A percentile compares a stretch with the other conserved stretches of the same genome.
These are phyloP conservation scores for Xestia xanthographa DNA, from an alignment of 2,888 invertebrate species.

Conservation along the genomic window DNA sequence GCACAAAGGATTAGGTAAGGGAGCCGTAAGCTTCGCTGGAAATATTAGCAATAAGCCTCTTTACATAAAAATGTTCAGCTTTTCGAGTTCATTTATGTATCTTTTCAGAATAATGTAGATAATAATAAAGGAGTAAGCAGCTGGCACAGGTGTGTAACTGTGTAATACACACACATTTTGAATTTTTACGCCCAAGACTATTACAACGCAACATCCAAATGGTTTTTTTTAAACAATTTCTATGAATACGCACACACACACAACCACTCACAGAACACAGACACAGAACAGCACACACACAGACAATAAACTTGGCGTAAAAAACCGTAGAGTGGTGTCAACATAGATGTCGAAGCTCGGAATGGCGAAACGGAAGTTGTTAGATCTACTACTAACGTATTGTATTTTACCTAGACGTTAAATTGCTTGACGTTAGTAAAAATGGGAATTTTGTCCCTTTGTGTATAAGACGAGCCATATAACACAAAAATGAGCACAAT, in stretches of 20 bases:
- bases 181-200: not conserved
- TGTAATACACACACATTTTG: not conserved
- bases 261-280: no score
- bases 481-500: not conserved
- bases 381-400: no score
- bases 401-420: not conserved
- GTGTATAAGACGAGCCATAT: no score
- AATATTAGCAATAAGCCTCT: constrained; percentile 12
- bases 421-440: no score
- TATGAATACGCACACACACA: no score
- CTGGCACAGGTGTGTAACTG: not conserved
- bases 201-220: no score
- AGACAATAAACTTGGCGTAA: no score
- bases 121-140: not conserved
- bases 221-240: no score
- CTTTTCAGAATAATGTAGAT: not conserved
- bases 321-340: not conserved
- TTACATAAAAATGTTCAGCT: not conserved
- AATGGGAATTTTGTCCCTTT: no score
- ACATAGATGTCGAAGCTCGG: no score
- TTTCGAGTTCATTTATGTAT: not conserved
- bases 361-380: not conserved
- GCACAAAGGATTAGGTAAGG: constrained; percentile 19
- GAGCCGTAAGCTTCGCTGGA: constrained; percentile 16
- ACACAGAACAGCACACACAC: no score